Evolutionary conservation across 2,888 invertebrate genomes (phyloP), one percentile per base, ranked within the genome.

Genomic region (Schizotus pectinicornis): DNA sequence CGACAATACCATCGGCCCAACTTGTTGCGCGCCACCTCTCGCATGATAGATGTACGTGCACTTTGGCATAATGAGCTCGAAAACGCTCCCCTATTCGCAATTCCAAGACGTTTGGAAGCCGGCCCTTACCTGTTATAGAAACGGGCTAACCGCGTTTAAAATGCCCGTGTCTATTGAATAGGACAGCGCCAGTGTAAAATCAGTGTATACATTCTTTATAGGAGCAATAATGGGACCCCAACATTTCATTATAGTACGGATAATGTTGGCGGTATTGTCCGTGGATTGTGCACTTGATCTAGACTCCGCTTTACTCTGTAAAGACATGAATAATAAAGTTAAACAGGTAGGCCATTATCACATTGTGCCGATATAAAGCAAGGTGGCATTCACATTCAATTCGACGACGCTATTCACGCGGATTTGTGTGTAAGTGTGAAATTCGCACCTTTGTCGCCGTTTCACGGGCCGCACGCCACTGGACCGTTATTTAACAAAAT

Each of bases 231-330:
- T 74, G 69, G 76, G 72, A 74, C 76, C 77, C 77, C 74, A 75
- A 74, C 75, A 75, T 74, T 77, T 76, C 75, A 76, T 77, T 77
- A 76, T 78, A 73, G 74, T 75, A 67, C 72, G 75, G 77, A 78
- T 77, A 77, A 77, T 76, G 75, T 77, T 75, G 71, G 74, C 71
- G 67, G 74, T 65, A 77, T 77, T 77, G 75, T 77, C 75, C 76
- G 73, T 72, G 76, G 77, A 78, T 77, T 77, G 75, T 75, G 72
- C 77, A 77, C 77, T 78, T 77, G 76, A 77, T 77, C 75, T 73
- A 67, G 62, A 69, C 68, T 68, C 63, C 56, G 60, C 62, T 64
- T 62, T 62, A 42, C 71, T 68, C 65, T 66, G 63, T 71, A 74
- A 75, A 76, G 77, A 76, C 75, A 74, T 74, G 77, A 76, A 77